These are phyloP conservation scores for Pseudochirops cupreus DNA, from an alignment of 2,797 vertebrate genomes.

Conservation along the genomic window DNA sequence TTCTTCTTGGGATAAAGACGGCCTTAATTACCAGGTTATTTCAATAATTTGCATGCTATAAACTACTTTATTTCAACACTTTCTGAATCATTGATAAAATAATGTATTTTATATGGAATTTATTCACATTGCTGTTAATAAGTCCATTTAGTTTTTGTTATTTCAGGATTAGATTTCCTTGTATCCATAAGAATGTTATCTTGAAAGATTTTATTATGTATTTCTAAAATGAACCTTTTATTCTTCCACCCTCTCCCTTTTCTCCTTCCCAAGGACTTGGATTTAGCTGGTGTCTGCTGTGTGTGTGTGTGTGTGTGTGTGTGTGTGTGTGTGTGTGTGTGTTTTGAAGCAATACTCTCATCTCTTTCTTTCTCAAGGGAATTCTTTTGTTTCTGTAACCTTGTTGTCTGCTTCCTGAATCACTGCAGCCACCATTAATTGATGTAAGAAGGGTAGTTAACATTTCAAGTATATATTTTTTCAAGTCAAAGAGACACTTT, in stretches of 20 bases:
- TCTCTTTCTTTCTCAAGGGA: slow-evolving; percentile 68
- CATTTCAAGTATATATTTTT: no score
- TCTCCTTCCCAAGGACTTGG: slow-evolving; percentile 84
- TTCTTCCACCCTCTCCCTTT: slow-evolving; percentile 73
- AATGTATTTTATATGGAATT: slow-evolving; percentile 75
- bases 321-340: no score
- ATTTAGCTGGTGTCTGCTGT: slow-evolving; percentile 73
- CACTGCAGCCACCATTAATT: slow-evolving; percentile 33
- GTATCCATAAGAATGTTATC: slow-evolving; percentile 67
- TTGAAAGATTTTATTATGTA: neutral
- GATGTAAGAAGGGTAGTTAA: no score
- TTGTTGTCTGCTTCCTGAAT: slow-evolving; percentile 33
- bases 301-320: no score
- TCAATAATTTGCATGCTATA: slow-evolving; percentile 49
- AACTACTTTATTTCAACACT: slow-evolving; percentile 52
- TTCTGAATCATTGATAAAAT: slow-evolving; percentile 76
- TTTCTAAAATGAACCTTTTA: slow-evolving; percentile 68
- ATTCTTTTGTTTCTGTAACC: slow-evolving; percentile 74
- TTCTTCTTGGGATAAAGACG: slow-evolving; percentile 51
- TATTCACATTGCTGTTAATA: slow-evolving; percentile 60
- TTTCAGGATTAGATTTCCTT: slow-evolving; percentile 76
- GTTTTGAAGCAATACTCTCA: slow-evolving; percentile 78
- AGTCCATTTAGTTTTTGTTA: slow-evolving; percentile 76
- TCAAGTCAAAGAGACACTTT: no score
- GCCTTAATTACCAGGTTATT: slow-evolving; percentile 39